A percentile compares a stretch with the other conserved stretches of the same genome.
Conservation (phyloP, 2,113 vertebrate genomes). For the Otolemur garnettii region DNA sequence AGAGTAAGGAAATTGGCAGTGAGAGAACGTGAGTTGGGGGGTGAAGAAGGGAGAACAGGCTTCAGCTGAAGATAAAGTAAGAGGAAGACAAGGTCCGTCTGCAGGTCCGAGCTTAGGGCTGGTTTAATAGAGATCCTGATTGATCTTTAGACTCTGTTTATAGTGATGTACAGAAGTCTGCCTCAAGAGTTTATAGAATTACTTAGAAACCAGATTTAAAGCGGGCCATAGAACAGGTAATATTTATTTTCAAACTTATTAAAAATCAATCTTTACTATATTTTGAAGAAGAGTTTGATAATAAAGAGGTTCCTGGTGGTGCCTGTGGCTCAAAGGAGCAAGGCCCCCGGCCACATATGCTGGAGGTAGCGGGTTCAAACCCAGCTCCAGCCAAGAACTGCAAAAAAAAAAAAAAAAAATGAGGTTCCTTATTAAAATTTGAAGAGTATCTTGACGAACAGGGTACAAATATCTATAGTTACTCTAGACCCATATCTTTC, state of each 20-base stretch:
- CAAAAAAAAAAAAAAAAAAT: too few relatives aligned
- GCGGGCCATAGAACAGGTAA: neutral
- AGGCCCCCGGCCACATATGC: too few relatives aligned
- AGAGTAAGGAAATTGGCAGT: conserved; percentile 65
- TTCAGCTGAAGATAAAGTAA: neutral
- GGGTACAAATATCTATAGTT: neutral
- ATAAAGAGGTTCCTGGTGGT: neutral
- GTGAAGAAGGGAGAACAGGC: neutral
- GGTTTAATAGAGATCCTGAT: neutral
- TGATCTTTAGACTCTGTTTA: neutral
- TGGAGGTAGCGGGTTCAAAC: too few relatives aligned
- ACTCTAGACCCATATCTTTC: neutral
- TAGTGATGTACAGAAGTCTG: neutral
- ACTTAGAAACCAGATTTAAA: neutral
- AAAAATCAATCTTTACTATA: neutral
- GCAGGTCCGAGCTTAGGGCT: neutral
- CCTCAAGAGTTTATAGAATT: neutral
- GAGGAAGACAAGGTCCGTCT: accelerated
- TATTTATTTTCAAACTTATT: conserved; percentile 10
- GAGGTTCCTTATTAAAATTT: conserved; percentile 7
- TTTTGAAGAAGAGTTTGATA: conserved; percentile 6
- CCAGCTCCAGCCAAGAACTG: too few relatives aligned
- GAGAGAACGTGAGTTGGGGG: conserved; percentile 31
- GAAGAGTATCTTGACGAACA: conserved; percentile 24
- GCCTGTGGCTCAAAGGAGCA: too few relatives aligned